Percentiles rank a stretch among this genome's conserved stretches.
phyloP scores from a whole-genome alignment of 1,140 invertebrate species.

The Homarus americanus region DNA sequence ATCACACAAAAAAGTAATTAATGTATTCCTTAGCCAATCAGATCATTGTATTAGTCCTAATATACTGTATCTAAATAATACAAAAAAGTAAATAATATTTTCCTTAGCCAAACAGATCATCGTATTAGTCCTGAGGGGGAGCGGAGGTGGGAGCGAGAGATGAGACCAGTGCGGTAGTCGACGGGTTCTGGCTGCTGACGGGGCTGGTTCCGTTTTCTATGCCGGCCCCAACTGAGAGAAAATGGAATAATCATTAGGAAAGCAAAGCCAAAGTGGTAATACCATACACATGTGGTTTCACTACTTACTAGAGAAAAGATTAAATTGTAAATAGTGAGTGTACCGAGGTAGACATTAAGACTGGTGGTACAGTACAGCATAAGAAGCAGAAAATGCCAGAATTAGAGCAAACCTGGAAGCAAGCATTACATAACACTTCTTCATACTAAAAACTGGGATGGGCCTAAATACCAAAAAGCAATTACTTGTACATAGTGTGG shows the following conservation, averaged over 20 bases:
- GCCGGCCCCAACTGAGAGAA: constrained; percentile 83
- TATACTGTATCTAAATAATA: neutral
- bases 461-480: neutral
- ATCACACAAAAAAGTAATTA: neutral
- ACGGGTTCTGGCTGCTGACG: constrained; percentile 83
- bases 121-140: constrained; percentile 91
- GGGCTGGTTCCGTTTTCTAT: constrained; percentile 83
- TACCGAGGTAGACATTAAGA: neutral
- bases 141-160: constrained; percentile 88
- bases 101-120: constrained; percentile 79
- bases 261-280: neutral
- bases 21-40: neutral
- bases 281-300: neutral
- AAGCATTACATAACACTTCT: neutral
- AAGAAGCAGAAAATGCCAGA: neutral
- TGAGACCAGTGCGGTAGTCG: constrained; percentile 93
- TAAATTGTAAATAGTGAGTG: neutral
- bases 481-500: neutral
- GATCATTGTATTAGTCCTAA: constrained; percentile 89
- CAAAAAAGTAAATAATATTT: neutral
- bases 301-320: neutral
- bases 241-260: neutral
- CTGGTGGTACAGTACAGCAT: neutral
- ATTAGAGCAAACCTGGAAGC: neutral
- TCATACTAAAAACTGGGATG: neutral